These are phyloP conservation scores for Allobates femoralis DNA, from an alignment of 2,797 vertebrate species.

Conservation along the genomic window DNA sequence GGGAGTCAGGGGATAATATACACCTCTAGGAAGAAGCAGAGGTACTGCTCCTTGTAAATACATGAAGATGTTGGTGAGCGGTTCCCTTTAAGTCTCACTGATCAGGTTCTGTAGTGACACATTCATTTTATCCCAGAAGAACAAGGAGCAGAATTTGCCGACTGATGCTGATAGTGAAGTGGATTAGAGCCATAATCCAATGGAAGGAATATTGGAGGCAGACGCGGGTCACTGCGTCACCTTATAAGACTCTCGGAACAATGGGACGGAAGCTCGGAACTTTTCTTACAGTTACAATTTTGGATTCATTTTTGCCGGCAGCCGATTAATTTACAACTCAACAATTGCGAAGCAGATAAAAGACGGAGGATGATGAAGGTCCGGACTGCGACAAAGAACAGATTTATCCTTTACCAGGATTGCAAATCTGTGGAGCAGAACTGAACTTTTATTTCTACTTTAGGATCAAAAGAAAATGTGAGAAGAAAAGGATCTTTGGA, in stretches of 20 bases:
- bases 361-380: constrained; percentile 59
- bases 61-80: no score
- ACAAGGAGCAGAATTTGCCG: background rate
- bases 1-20: no score
- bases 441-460: background rate
- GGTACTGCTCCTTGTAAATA: no score
- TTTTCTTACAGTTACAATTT: constrained; percentile 8
- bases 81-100: background rate
- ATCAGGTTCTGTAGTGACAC: background rate
- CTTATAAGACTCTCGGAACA: background rate
- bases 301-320: constrained; percentile 44
- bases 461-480: background rate
- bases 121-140: background rate
- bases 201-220: background rate
- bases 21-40: no score
- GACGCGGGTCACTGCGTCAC: constrained; percentile 2
- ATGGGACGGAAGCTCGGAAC: constrained; percentile 9
- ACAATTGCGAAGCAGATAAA: constrained; percentile 54
- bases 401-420: constrained; percentile 42
- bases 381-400: constrained; percentile 40
- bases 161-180: background rate
- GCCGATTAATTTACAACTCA: constrained; percentile 51
- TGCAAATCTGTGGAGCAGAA: constrained; percentile 36
- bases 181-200: constrained; percentile 46
- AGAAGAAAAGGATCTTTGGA: constrained; percentile 45